Evolutionary conservation across 2,888 invertebrate species (phyloP), one percentile per base, ranked within the genome.

Genomic region (Pegoplata infirma): DNA sequence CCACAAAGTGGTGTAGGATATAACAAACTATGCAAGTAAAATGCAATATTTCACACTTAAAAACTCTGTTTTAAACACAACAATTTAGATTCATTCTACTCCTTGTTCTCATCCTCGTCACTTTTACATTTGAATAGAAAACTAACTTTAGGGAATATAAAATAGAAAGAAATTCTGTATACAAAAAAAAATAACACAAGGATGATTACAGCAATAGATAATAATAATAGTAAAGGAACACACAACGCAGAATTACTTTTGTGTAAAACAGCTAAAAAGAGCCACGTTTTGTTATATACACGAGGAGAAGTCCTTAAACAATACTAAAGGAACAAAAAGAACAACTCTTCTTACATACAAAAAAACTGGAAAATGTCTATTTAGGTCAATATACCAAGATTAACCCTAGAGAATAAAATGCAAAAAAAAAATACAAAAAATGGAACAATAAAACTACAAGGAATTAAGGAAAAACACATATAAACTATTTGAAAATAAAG

Each of bases 351-450:
- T 32, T 10, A 32, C 32, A 32, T 10, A 14, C 12, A 19, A 53
- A 64, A 47, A 44, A 61, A 61, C 55, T n/a, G n/a, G 61, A 55
- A 68, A 61, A 25, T 58, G n/a, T 25, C 55, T 75, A 75, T 79
- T 75, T 79, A 36, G 79, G 79, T 79, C 79, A 79, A 75, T 79
- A 75, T 49, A 79, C 55, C 71, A 67, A 17, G 49, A 63, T 36
- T 63, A 63, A 61, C 36, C 56, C 61, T 61, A 55, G 56, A 47
- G 64, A 46, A 71, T 66, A 66, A 49, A 36, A n/a, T n/a, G n/a
- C n/a, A n/a, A n/a, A n/a, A n/a, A n/a, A n/a, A 12, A 12, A 36
- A 12, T 36, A n/a, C 36, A 40, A 40, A 40, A 40, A 40, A 40
- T 12, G 12, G 32, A 32, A 12, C 32, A 32, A 32, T 32, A 10